Base-by-base conservation (phyloP, 2,113 vertebrate genomes). In the Paralichthys olivaceus region DNA sequence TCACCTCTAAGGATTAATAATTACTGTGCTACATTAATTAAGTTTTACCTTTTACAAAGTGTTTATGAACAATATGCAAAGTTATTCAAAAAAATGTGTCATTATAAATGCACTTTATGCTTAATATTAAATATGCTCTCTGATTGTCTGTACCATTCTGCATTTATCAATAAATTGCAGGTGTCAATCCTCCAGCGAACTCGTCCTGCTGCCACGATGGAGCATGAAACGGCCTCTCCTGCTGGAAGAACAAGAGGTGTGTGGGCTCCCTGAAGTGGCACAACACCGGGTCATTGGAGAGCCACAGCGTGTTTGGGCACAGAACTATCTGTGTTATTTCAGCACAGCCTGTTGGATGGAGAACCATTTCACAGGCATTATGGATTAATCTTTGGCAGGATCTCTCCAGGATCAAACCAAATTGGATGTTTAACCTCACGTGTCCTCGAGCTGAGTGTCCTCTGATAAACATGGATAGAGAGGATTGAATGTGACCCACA, bases 371-470 rank as follows among this genome's bases (percentile, higher is more conserved):
- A 89, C 74, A 80, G 84, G 80, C 72, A 84, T 77, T 76, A 82
- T 84, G 81, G 82, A 88, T 90, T 90, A 81, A 86, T 92, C 69
- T 89, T 71, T 90, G 81, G 82, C 78, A 84, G 81, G 32, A 88
- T 89, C 69, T 72, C 62, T 69, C 54, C 61, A 72, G 84, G 78
- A 92, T 84, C 83, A 89, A 88, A 81, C 78, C 63, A 85, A 91
- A 88, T 64, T 81, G 69, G 72, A 89, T 80, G 69, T 81, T 88
- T 87, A 87, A 89, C 82, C 80, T 88, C 80, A 69, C 43, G 29
- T 84, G 87, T 79, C 59, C 82, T 34, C 61, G 15, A 86, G 56
- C 79, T 58, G 28, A 72, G 67, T 74, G 61, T 72, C 65, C 45
- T 43, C 58, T 79, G 62, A 84, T 83, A 70, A 85, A 81, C 69